These are phyloP conservation scores for Eurytemora carolleeae DNA, from an alignment of 1,140 invertebrate genomes.

Conservation along the genomic window DNA sequence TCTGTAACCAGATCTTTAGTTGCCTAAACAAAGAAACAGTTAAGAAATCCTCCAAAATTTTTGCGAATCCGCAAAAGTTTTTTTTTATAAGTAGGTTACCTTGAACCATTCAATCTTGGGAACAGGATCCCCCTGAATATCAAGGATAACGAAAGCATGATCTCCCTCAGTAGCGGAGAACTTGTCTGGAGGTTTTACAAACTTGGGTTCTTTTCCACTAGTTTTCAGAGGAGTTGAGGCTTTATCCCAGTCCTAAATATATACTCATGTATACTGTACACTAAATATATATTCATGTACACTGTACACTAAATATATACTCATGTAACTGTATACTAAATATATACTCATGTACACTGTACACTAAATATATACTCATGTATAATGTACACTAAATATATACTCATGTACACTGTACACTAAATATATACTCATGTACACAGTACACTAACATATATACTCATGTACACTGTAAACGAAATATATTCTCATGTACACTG, in stretches of 20 bases:
- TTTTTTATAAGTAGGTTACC: too few relatives aligned
- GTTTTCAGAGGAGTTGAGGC: constrained; percentile 8
- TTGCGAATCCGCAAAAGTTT: not conserved
- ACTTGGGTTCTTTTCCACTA: constrained; percentile 11
- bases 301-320: not conserved
- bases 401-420: not conserved
- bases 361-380: not conserved
- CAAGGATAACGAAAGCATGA: constrained; percentile 5
- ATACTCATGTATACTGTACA: not conserved
- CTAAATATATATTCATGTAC: not conserved
- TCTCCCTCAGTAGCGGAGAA: constrained; percentile 12
- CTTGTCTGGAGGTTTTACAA: constrained; percentile 14
- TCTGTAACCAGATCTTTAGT: constrained; percentile 63
- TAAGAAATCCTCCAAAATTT: constrained; percentile 9
- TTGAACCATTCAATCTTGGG: constrained; percentile 14
- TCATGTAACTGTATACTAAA: not conserved
- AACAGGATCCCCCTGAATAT: constrained; percentile 8
- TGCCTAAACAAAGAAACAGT: constrained; percentile 27
- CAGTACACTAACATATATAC: too few relatives aligned
- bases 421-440: not conserved
- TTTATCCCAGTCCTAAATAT: constrained; percentile 9
- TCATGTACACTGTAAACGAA: too few relatives aligned
- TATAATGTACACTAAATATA: not conserved
- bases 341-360: not conserved
- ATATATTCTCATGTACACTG: too few relatives aligned